phyloP scores from a whole-genome alignment of 2,113 vertebrate genomes.

The Excalfactoria chinensis region DNA sequence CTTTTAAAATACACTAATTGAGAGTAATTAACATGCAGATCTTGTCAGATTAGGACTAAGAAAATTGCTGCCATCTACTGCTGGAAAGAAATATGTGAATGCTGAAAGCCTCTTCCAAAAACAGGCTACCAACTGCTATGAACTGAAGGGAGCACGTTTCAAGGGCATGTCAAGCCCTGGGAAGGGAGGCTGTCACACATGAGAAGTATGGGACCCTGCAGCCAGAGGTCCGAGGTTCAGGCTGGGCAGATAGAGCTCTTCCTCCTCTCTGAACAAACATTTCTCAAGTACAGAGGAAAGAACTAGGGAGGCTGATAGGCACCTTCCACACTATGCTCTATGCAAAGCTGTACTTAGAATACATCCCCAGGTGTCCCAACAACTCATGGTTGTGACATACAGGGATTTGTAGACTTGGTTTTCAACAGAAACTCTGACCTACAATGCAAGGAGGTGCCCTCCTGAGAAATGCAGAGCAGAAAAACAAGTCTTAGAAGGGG shows the following conservation, averaged over 20 bases:
- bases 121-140: not conserved
- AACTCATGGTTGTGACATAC: not conserved
- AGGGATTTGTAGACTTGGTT: not conserved
- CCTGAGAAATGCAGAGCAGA: not conserved
- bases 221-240: not conserved
- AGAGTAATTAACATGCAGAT: constrained; percentile 1
- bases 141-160: not conserved
- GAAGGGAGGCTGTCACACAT: not conserved
- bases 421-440: not conserved
- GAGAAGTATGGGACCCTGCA: not conserved
- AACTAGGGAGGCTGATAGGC: not conserved
- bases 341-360: not conserved
- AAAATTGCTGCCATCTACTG: constrained; percentile 77
- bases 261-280: not conserved
- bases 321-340: not conserved
- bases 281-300: not conserved
- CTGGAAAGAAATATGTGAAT: constrained; percentile 49
- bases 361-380: not conserved
- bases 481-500: not conserved
- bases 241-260: not conserved
- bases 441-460: not conserved
- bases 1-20: not conserved
- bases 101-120: not conserved
- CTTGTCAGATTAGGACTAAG: constrained; percentile 25
- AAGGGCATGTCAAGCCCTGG: not conserved